phyloP scores from a whole-genome alignment of 2,888 invertebrate genomes.

The Clusia tigrina region DNA sequence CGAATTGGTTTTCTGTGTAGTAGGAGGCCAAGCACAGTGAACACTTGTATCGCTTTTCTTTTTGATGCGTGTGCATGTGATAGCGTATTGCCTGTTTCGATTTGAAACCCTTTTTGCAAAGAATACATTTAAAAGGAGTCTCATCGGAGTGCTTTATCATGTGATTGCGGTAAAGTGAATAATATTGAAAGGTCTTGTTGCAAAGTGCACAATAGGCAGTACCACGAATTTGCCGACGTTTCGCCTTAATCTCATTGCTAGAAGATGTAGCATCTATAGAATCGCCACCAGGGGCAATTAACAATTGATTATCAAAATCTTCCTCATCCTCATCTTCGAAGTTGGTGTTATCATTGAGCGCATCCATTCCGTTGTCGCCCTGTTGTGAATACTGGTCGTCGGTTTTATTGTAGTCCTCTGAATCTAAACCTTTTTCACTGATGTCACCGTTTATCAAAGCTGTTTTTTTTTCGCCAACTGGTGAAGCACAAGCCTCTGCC shows the following conservation, averaged over 20 bases:
- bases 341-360: background rate
- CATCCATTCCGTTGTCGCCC: slow-evolving; percentile 15
- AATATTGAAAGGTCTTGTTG: slow-evolving; percentile 47
- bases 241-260: slow-evolving; percentile 28
- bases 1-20: slow-evolving; percentile 44
- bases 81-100: slow-evolving; percentile 50
- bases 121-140: slow-evolving; percentile 46
- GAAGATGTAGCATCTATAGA: slow-evolving; percentile 25
- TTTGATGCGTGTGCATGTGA: slow-evolving; percentile 49
- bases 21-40: slow-evolving; percentile 67
- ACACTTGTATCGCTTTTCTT: slow-evolving; percentile 44
- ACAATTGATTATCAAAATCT: slow-evolving; percentile 34
- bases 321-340: slow-evolving; percentile 18
- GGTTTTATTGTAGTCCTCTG: background rate
- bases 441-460: too few relatives aligned
- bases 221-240: slow-evolving; percentile 46
- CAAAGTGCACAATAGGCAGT: slow-evolving; percentile 47
- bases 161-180: slow-evolving; percentile 49
- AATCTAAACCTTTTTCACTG: too few relatives aligned
- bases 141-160: slow-evolving; percentile 50
- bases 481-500: too few relatives aligned
- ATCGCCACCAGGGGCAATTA: slow-evolving; percentile 28
- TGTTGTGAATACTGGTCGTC: slow-evolving; percentile 13
- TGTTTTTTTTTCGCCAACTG: too few relatives aligned
- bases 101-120: slow-evolving; percentile 48